Evolutionary conservation across 2,797 vertebrate genomes (phyloP), one percentile per base, ranked within the genome.

Genomic region (Philypnodon macrostomus): DNA sequence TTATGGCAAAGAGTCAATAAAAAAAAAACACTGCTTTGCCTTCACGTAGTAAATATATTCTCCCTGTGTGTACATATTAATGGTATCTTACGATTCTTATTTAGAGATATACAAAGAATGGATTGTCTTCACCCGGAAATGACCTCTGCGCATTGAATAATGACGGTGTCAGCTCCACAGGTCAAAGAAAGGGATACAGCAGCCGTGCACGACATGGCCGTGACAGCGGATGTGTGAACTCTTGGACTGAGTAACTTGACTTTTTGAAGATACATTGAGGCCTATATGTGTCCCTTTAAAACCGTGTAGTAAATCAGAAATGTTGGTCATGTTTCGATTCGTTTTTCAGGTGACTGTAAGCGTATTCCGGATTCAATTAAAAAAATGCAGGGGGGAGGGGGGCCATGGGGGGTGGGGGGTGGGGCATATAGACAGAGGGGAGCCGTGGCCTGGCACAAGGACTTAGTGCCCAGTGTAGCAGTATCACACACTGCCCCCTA

Each of bases 401-500:
- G n/a, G n/a, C n/a, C n/a, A n/a, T n/a, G n/a, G n/a, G n/a, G n/a
- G n/a, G n/a, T n/a, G n/a, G n/a, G n/a, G n/a, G n/a, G 21, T 27
- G 39, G 4, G 10, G 5, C 9, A 9, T 9, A 24, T 8, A 1
- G 3, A 41, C 47, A 11, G 23, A 44, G 16, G 7, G 38, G 1
- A 14, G 16, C 2, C 10, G 30, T 40, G 32, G 9, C 35, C 15
- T 57, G 26, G 29, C 29, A 47, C 32, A 10, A 36, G 53, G 27
- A 41, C 53, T 67, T 49, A 24, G 33, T 60, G 49, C 54, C 64
- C 58, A 39, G 18, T 47, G 46, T 8, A 50, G 57, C 46, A 80
- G 57, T 76, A 85, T 85, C 55, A 70, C 67, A 79, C 80, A 88
- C 77, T 64, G 84, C 85, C 86, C 83, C 83, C 86, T 87, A 83